phyloP scores from a whole-genome alignment of 2,113 vertebrate species.

The Eira barbara region DNA sequence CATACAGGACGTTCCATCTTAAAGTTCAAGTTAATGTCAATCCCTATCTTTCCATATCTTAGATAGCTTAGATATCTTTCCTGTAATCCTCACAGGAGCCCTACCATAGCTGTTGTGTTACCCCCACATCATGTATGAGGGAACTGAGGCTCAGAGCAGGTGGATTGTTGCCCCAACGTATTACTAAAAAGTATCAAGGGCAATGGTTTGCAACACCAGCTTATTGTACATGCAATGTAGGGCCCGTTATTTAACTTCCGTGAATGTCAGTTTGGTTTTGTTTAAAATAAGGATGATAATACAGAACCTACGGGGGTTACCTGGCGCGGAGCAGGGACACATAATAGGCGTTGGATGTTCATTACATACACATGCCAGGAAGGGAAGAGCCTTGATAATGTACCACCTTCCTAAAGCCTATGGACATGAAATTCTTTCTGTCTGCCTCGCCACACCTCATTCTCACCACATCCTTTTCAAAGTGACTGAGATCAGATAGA shows the following conservation, averaged over 20 bases:
- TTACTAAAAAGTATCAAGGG: no score
- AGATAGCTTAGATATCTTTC: not conserved
- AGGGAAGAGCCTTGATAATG: not conserved
- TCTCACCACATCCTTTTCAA: constrained; percentile 11
- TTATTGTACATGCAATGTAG: rapidly evolving
- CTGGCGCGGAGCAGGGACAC: no score
- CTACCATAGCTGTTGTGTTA: no score
- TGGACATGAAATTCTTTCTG: not conserved
- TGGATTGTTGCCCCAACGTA: not conserved
- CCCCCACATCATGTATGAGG: not conserved
- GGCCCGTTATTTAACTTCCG: not conserved
- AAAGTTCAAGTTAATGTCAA: not conserved
- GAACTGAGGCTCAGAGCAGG: not conserved
- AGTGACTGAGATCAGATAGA: not conserved
- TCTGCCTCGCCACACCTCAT: not conserved
- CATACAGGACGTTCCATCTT: not conserved
- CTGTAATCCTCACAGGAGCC: not conserved
- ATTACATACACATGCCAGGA: not conserved
- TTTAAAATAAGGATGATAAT: not conserved
- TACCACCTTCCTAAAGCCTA: not conserved
- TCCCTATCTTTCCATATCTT: not conserved
- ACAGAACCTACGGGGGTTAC: rapidly evolving
- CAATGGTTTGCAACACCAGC: not conserved
- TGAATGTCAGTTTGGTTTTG: not conserved
- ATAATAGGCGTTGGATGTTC: rapidly evolving